Evolutionary conservation across 2,797 vertebrate genomes (phyloP).

Genomic region (Tolypeutes matacus): DNA sequence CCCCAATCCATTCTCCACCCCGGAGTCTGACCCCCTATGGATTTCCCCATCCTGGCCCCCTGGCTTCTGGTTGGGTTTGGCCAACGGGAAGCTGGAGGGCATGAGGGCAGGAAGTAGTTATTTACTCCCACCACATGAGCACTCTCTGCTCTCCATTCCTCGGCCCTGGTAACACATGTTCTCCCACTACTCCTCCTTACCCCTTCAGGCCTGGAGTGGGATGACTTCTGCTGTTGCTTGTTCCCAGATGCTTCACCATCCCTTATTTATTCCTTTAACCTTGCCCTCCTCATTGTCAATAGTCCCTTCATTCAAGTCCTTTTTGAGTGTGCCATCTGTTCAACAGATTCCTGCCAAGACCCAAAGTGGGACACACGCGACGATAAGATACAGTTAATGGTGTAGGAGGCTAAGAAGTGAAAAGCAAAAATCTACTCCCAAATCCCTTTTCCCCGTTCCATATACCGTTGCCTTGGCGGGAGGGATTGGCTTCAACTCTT

Average conservation of each 20-base stretch:
- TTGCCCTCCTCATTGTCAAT: background rate
- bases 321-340: constrained; percentile 45
- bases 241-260: background rate
- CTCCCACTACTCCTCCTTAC: background rate
- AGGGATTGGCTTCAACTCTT: background rate
- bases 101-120: background rate
- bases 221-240: background rate
- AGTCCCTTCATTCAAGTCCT: constrained; percentile 23
- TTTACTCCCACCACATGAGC: background rate
- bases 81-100: background rate
- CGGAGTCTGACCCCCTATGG: background rate
- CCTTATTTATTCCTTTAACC: background rate
- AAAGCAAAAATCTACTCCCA: constrained; percentile 35
- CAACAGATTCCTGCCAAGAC: background rate
- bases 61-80: constrained; percentile 1
- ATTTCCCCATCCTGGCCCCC: background rate
- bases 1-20: background rate
- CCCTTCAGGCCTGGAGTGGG: background rate
- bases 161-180: background rate
- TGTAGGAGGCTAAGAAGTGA: background rate
- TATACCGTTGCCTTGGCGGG: background rate
- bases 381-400: background rate
- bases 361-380: constrained; percentile 8
- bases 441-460: background rate
- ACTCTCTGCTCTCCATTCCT: background rate